Base-by-base conservation (phyloP, 2,888 invertebrate genomes). In the Eulithis prunata region DNA sequence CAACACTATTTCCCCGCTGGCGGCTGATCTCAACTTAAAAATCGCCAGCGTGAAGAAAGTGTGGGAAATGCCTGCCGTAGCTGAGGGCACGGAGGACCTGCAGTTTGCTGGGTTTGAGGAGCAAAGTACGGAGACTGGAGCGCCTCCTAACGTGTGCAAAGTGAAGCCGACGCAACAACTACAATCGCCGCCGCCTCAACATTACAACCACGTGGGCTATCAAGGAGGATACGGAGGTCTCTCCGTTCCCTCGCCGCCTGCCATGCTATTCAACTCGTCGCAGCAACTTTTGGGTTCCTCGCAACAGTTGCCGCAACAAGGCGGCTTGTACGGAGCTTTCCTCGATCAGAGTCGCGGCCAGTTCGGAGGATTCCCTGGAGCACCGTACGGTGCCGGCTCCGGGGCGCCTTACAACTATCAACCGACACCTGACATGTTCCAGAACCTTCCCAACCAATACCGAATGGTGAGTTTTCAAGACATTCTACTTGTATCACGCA, bases 31-130 rank as follows among this genome's bases (percentile, higher is more conserved):
- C 74, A 98, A 98, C 91, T 95, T 97, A 91, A 98, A 98, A 93
- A 98, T 98, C 77, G 98, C 98, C 46, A 97, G 98, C 71, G 98
- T 98, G 53, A 98, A 98, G 88, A 97, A 97, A 78, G 96, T 96
- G 14, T 97, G 97, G 97, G 97, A 97, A 80, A 96, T 95, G 95
- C 95, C 95, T 13, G 95, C 95, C 0, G 95, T 95, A 14, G 94
- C 94, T 21, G 96, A 96, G 78, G 94, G 82, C 77, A 90, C 76
- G 76, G 94, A 84, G 89, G 95, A 84, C 87, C 86, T 86, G 78
- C 88, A 91, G 75, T 92, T 91, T 73, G 81, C 90, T 57, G 89
- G 85, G 10, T 91, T 91, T 68, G 92, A 93, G 75, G 89, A 93
- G 70, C 84, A 78, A 57, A 90, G 85, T 64, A 86, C 90, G 7